These are phyloP conservation scores for Picus viridis DNA, from an alignment of 2,797 vertebrate species.

Conservation along the genomic window DNA sequence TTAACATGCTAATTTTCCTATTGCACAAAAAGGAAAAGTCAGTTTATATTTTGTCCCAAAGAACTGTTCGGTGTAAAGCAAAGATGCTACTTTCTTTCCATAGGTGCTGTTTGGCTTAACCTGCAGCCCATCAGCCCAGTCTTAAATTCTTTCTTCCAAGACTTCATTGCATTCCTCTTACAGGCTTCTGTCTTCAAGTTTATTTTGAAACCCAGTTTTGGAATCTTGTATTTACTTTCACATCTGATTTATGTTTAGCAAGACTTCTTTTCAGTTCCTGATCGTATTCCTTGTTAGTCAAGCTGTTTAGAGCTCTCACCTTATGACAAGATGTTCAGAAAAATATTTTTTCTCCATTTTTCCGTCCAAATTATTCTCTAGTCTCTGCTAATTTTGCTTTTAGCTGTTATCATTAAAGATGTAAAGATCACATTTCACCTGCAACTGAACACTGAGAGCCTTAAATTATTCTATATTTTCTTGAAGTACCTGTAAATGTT, in stretches of 20 bases:
- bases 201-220: not conserved
- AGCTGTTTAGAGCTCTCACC: not conserved
- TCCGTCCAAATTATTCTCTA: not conserved
- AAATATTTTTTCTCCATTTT: not conserved
- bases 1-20: not conserved
- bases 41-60: not conserved
- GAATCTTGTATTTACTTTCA: not conserved
- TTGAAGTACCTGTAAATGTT: not conserved
- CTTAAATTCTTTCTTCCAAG: not conserved
- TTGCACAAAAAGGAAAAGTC: not conserved
- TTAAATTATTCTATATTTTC: not conserved
- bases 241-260: not conserved
- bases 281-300: not conserved
- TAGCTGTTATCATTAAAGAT: not conserved
- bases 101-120: not conserved
- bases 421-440: not conserved
- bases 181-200: not conserved
- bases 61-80: accelerated
- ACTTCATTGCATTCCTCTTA: not conserved
- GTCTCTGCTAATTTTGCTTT: not conserved
- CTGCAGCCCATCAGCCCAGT: not conserved
- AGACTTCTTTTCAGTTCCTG: not conserved
- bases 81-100: not conserved
- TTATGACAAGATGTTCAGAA: not conserved
- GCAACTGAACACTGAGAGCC: not conserved